Evolutionary conservation across 2,888 invertebrate species (phyloP).

Genomic region (Hydraecia micacea): DNA sequence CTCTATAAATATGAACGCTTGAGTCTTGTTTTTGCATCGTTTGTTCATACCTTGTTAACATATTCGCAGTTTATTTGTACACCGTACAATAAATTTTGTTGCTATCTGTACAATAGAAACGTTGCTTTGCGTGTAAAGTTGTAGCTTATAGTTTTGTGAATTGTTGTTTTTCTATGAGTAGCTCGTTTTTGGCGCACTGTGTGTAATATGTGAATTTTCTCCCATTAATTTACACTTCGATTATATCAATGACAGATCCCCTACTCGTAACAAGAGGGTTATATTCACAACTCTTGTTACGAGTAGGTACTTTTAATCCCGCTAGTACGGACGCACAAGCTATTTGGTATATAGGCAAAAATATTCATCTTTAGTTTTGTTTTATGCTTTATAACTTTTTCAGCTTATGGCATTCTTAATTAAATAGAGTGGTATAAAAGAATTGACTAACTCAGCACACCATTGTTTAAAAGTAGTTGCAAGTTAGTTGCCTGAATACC

Average conservation of each 20-base stretch:
- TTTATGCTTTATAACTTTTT: no score
- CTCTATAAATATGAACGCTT: conserved; percentile 77
- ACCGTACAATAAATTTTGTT: conserved; percentile 69
- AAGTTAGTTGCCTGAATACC: no score
- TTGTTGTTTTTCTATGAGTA: conserved; percentile 25
- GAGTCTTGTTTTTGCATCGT: conserved; percentile 67
- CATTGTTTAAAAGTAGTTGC: no score
- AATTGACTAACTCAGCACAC: no score
- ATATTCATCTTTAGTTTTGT: no score
- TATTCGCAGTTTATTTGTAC: conserved; percentile 70
- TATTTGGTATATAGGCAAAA: no score
- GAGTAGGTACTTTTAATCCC: neutral
- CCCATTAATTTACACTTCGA: neutral
- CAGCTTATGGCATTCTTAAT: no score
- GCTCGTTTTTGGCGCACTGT: conserved; percentile 18
- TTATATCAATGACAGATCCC: neutral
- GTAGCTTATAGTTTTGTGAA: conserved; percentile 34
- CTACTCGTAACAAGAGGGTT: no score
- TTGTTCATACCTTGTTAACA: conserved; percentile 78
- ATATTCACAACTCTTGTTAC: neutral
- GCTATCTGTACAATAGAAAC: conserved; percentile 60
- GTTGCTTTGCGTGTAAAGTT: conserved; percentile 53
- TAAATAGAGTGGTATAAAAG: no score
- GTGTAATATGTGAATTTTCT: neutral
- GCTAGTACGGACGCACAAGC: no score